Evolutionary conservation across 2,888 invertebrate species (phyloP), one percentile per base, ranked within the genome.

Genomic region (Ectemnius lituratus): DNA sequence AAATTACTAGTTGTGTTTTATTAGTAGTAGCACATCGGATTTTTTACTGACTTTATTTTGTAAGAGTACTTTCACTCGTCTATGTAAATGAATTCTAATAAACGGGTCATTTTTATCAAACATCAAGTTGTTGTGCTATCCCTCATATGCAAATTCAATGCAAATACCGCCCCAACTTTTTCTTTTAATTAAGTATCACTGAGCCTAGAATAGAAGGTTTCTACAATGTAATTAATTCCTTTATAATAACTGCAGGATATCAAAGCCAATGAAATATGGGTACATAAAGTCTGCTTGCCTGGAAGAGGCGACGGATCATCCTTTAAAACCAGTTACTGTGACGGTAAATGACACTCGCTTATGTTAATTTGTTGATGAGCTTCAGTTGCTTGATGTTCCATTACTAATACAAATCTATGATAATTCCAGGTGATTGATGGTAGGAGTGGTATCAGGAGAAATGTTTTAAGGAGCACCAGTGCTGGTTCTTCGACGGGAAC

Each of bases 251-350:
- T 82, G 4, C 64, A 90, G 90, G 90, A 75, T 87, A 72, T 83
- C 89, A 46, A 84, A 84, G 75, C 79, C 87, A n/a, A 46, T 83
- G 58, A 84, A 88, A 64, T 84, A 84, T 80, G 81, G 78, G 75
- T 67, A 70, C 5, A 70, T 82, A 52, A 81, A 80, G 61, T 57
- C 63, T 67, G 73, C 83, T n/a, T 67, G 70, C 28, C 63, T 85
- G 45, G 91, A 91, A 70, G 91, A 91, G 78, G 91, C 92, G 1
- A 84, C 83, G 66, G 94, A 94, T 52, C 94, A 94, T 90, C 94
- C 94, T 13, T 86, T 94, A 8, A 94, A 93, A 86, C 91, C 92
- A 74, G 88, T 92, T 45, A 91, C 92, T 47, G 91, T 93, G 69
- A 92, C 91, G 56, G 91, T 92, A 90, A 88, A 82, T 67, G 69